Evolutionary conservation across 2,888 invertebrate species (phyloP).

Genomic region (Liposcelis brunnea): DNA sequence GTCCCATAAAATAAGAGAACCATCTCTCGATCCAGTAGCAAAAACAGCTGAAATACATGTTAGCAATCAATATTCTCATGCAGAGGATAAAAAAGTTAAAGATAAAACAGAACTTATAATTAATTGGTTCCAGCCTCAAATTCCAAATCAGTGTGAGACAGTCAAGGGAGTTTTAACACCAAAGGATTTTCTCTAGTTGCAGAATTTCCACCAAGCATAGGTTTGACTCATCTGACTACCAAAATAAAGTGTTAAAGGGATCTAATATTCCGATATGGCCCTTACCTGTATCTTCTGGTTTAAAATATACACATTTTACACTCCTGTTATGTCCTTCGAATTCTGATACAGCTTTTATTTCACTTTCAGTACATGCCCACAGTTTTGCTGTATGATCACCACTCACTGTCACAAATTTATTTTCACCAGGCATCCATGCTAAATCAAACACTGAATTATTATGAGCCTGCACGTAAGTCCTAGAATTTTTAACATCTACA

Average conservation of each 20-base stretch:
- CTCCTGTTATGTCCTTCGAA: slow-evolving; percentile 66
- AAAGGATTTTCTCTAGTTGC: too few species aligned
- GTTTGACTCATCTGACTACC: too few species aligned
- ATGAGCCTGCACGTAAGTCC: slow-evolving; percentile 34
- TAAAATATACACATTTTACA: slow-evolving; percentile 64
- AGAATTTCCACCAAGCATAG: too few species aligned
- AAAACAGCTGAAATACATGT: slow-evolving; percentile 49
- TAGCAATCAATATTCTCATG: too few species aligned
- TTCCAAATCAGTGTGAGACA: too few species aligned
- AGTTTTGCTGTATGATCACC: slow-evolving; percentile 67
- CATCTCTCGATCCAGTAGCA: slow-evolving; percentile 78
- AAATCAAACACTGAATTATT: slow-evolving; percentile 80
- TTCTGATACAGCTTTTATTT: slow-evolving; percentile 19
- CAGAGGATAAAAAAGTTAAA: too few species aligned
- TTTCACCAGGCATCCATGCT: slow-evolving; percentile 62
- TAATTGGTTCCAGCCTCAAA: too few species aligned
- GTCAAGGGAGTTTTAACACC: too few species aligned
- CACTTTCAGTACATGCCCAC: slow-evolving; percentile 44
- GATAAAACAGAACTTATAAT: background rate
- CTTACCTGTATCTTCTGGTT: slow-evolving; percentile 40
- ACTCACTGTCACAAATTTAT: slow-evolving; percentile 67
- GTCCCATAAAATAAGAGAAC: slow-evolving; percentile 76
- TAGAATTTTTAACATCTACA: slow-evolving; percentile 18
- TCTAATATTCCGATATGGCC: too few species aligned
- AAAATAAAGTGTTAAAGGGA: too few species aligned